phyloP scores from a whole-genome alignment of 2,797 vertebrate species.

The Salmo trutta region DNA sequence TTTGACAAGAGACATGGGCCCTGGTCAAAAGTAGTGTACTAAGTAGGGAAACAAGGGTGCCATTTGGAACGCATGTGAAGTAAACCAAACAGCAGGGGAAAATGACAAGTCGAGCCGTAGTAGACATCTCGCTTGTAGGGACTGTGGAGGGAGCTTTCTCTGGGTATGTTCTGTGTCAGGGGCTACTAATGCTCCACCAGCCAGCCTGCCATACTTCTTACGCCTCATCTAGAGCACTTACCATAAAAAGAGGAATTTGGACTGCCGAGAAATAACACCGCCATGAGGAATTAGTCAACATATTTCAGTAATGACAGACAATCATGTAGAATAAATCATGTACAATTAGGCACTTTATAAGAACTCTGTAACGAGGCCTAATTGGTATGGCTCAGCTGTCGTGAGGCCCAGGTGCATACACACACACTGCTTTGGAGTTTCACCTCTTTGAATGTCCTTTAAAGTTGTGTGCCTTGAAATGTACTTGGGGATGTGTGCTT shows the following conservation, averaged over 20 bases:
- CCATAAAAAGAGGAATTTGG: slow-evolving; percentile 38
- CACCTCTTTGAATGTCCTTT: not conserved
- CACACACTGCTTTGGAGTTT: not conserved
- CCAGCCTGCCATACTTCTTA: slow-evolving; percentile 22
- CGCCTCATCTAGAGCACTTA: slow-evolving; percentile 32
- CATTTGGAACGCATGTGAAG: no score
- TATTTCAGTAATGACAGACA: slow-evolving; percentile 50
- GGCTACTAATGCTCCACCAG: slow-evolving; percentile 16
- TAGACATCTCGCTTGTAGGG: not conserved
- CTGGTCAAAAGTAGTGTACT: no score
- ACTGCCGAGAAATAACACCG: slow-evolving; percentile 40
- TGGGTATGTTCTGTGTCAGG: not conserved
- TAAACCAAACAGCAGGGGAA: slow-evolving; percentile 30
- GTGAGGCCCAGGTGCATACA: slow-evolving; percentile 19
- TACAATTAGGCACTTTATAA: slow-evolving; percentile 59
- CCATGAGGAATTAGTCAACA: slow-evolving; percentile 48
- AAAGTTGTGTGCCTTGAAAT: not conserved
- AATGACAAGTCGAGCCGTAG: not conserved
- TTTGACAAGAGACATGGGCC: not conserved
- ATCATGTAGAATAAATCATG: slow-evolving; percentile 61
- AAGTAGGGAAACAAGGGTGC: no score
- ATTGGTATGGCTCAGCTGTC: slow-evolving; percentile 51
- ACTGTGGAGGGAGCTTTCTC: not conserved
- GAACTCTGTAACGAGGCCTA: slow-evolving; percentile 50
- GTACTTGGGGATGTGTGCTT: not conserved